Conservation (phyloP, 2,113 vertebrate species). For the Callithrix jacchus region DNA sequence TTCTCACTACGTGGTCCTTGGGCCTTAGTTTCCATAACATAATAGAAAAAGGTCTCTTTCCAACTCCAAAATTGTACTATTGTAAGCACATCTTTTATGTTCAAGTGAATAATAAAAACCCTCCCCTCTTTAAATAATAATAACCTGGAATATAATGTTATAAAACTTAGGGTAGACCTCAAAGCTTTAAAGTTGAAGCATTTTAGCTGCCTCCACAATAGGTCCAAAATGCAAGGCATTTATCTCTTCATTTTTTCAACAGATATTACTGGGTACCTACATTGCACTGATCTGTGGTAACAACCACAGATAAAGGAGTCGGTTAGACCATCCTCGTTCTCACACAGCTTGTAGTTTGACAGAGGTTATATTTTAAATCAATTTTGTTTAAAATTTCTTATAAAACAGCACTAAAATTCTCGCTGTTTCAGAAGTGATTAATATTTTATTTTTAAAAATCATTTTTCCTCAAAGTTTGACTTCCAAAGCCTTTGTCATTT, state of each 20-base stretch:
- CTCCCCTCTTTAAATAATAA: neutral
- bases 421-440: constrained; percentile 29
- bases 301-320: neutral
- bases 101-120: neutral
- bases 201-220: neutral
- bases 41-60: neutral
- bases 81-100: neutral
- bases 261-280: neutral
- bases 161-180: neutral
- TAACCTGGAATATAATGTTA: neutral
- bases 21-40: neutral
- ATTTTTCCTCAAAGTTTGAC: constrained; percentile 20
- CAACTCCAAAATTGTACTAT: neutral
- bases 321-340: neutral
- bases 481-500: constrained; percentile 57
- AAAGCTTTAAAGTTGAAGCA: neutral
- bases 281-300: too few relatives aligned
- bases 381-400: constrained; percentile 1
- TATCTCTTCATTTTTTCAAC: neutral
- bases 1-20: neutral
- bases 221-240: neutral
- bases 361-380: neutral
- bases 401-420: neutral
- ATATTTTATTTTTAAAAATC: neutral
- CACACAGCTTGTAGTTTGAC: neutral